Base-by-base conservation (phyloP, 2,888 invertebrate species). In the Tetragnatha montana region DNA sequence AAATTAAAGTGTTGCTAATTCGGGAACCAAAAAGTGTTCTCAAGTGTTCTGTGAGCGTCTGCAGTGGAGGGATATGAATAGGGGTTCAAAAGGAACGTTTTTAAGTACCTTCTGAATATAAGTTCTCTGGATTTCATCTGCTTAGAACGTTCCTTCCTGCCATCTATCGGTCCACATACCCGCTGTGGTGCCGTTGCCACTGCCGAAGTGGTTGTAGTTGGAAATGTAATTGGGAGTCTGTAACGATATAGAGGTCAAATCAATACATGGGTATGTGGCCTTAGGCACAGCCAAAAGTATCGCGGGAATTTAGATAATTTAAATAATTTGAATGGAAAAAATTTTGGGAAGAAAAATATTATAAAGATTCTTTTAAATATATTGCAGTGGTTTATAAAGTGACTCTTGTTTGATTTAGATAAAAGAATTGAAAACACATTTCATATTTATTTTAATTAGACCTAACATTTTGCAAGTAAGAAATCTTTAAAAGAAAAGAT, bases 211-310 rank as follows among this genome's bases (percentile, higher is more conserved):
- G 89, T 85, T 89, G 89, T 89, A 89, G 89, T 89, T 89, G 89
- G 89, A 80, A 71, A 89, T 85, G 85, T 89, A 89, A 89, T 89
- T 89, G 35, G 89, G 89, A 89, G 89, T 89, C 89, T 89, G 89
- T 60, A 89, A 89, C 89, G 89, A 89, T 70, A 88, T 10, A 21
- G 49, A 82, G 47, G 47, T 71, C 70, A 35, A 70, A 47, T 47
- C 71, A 82, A 73, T 70, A 70, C 47, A 71, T 51, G 22, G 19
- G 79, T 80, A 86, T 80, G 86, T 79, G 78, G 86, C 86, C 86
- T 60, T 21, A 47, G 73, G 82, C 71, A 71, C 19, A 73, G 35
- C 14, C 60, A 60, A 60, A 60, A 60, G 60, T 17, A 60, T 60
- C 12, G 12, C 60, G 10, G 17, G 17, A 60, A 12, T 17, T 60